Evolutionary conservation across 2,797 vertebrate genomes (phyloP).

Genomic region (Lepilemur ruficaudatus): DNA sequence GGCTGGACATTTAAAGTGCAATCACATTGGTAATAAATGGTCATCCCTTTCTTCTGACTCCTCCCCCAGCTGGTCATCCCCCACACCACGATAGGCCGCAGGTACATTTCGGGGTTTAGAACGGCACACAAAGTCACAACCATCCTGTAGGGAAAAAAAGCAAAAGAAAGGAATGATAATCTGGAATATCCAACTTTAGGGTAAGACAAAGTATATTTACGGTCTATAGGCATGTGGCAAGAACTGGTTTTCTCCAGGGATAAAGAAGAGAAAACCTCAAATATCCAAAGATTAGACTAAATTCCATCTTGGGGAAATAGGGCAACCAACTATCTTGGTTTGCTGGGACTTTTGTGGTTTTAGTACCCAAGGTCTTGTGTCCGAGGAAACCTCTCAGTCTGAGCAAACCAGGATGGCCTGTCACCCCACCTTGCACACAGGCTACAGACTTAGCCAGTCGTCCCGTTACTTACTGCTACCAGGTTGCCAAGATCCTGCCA

Average conservation of each 20-base stretch:
- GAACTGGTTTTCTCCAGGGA: not conserved
- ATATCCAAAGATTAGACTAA: not conserved
- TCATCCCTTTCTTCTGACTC: slow-evolving; percentile 97
- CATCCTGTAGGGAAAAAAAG: slow-evolving; percentile 87
- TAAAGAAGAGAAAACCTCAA: not conserved
- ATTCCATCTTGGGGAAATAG: not conserved
- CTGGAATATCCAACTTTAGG: not conserved
- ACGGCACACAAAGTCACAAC: slow-evolving; percentile 97
- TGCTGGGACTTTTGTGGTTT: not conserved
- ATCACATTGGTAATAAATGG: slow-evolving; percentile 98
- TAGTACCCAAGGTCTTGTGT: not conserved
- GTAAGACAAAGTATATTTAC: not conserved
- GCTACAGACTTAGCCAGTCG: not conserved
- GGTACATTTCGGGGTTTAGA: slow-evolving; percentile 88
- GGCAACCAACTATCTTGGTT: not conserved
- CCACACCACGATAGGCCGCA: slow-evolving; percentile 90
- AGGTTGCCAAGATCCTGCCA: slow-evolving; percentile 97
- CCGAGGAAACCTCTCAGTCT: not conserved
- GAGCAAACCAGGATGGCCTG: not conserved
- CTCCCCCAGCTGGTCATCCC: slow-evolving; percentile 91
- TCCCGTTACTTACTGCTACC: slow-evolving; percentile 90
- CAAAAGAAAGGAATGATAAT: not conserved
- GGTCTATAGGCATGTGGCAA: not conserved
- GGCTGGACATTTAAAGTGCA: slow-evolving; percentile 49
- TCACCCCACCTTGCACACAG: not conserved